These are phyloP conservation scores for Lethrus apterus DNA, from an alignment of 1,140 invertebrate species.

Conservation along the genomic window DNA sequence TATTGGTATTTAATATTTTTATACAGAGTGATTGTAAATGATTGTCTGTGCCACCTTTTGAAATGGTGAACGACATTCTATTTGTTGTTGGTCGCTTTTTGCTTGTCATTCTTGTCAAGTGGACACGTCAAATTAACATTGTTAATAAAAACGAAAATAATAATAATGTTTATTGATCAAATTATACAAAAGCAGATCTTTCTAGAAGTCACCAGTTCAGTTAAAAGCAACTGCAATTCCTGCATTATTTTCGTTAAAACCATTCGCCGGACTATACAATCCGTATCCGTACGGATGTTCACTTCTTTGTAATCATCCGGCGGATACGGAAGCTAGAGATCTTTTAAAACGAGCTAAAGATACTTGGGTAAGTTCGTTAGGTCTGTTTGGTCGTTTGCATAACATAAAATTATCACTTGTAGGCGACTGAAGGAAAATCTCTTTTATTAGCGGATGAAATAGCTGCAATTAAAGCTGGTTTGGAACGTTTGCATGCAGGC, in stretches of 20 bases:
- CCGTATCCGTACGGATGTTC: conserved; percentile 71
- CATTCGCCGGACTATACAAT: conserved; percentile 71
- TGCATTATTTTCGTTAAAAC: conserved; percentile 60
- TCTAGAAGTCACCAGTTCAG: conserved; percentile 18
- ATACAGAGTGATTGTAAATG: neutral
- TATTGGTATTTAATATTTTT: conserved; percentile 1
- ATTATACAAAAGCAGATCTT: conserved; percentile 8
- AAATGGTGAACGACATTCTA: too few relatives aligned
- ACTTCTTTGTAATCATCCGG: conserved; percentile 73
- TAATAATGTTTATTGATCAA: too few relatives aligned
- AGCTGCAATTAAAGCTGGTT: conserved; percentile 43
- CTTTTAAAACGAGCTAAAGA: conserved; percentile 64
- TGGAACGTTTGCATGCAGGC: conserved; percentile 30
- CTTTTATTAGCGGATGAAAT: conserved; percentile 45
- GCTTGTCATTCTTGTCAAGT: too few relatives aligned
- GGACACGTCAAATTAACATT: too few relatives aligned
- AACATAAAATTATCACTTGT: neutral
- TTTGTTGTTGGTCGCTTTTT: too few relatives aligned
- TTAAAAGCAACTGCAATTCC: conserved; percentile 37
- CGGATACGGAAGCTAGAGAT: conserved; percentile 63
- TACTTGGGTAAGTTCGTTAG: conserved; percentile 50
- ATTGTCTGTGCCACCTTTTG: too few relatives aligned
- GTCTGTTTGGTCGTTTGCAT: neutral
- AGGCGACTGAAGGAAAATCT: conserved; percentile 45
- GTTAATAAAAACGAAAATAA: neutral